Evolutionary conservation across 2,113 vertebrate genomes (phyloP), one percentile per base, ranked within the genome.

Genomic region (Pseudorasbora parva): DNA sequence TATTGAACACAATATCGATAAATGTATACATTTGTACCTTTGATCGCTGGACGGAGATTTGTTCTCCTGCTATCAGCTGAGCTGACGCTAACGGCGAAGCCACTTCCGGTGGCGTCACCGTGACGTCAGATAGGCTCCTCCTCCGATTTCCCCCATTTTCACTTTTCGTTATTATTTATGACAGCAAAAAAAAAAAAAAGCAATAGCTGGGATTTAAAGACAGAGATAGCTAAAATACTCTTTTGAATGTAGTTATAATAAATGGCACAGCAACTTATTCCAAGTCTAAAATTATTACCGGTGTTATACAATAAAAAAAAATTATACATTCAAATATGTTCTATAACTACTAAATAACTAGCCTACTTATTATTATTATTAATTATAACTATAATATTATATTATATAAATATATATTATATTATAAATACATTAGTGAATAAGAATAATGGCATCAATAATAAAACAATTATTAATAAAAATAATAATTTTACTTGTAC

Each of bases 21-120:
- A 49, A 66, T 14, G 2, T 15, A 21, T 49, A 79, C 57, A 66
- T 14, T 10, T 59, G 33, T 64, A 79, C 77, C 77, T 78, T 47
- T 64, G 23, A 17, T 47, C 76, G 57, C 76, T 9, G n/a, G 37
- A 23, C 21, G 9, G 15, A 21, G 17, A n/a, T 8, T 30, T 15
- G 8, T 23, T n/a, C 76, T 60, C 59, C 5, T 43, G 47, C 45
- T 69, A 37, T 25, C 78, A 81, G 78, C 78, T 81, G 78, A 69
- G 47, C 78, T 81, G 78, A 81, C 78, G 25, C 10, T 21, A 23
- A 2, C 10, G 41, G 9, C 3, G 17, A 66, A 49, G n/a, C 17
- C 8, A 47, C 27, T 81, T 81, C 78, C 78, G 62, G 45, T 15
- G 25, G 17, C 3, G 62, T 81, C 62, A 37, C 0, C 8, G 41